These are phyloP conservation scores for Ammodytes dubius DNA, from an alignment of 2,113 vertebrate genomes.

Conservation along the genomic window DNA sequence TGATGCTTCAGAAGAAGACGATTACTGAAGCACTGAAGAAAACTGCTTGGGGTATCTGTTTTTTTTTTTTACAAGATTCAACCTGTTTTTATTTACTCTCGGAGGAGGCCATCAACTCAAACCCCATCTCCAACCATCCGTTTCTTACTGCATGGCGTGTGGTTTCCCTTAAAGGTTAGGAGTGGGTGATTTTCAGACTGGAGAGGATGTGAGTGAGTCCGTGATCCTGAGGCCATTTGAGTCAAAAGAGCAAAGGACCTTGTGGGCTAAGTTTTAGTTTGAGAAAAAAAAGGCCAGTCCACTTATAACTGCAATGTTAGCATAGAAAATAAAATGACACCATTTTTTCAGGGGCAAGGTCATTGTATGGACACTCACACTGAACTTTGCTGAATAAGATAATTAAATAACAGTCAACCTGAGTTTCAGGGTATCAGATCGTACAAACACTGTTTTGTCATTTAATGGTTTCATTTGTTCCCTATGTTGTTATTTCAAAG, in stretches of 20 bases:
- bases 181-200: conserved; percentile 44
- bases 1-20: neutral
- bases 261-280: neutral
- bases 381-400: neutral
- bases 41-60: conserved; percentile 7
- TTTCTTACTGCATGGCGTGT: conserved; percentile 46
- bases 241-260: conserved; percentile 20
- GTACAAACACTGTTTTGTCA: neutral
- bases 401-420: neutral
- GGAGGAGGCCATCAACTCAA: conserved; percentile 29
- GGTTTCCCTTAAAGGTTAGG: conserved; percentile 58
- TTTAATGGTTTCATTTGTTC: neutral
- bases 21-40: neutral
- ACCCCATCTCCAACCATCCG: conserved; percentile 39
- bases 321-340: neutral
- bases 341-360: too few species aligned
- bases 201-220: conserved; percentile 35
- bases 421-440: neutral
- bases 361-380: neutral
- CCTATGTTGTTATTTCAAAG: neutral
- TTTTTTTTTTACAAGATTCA: conserved; percentile 10
- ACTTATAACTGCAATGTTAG: neutral
- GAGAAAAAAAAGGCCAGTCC: neutral
- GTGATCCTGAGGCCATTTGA: conserved; percentile 46
- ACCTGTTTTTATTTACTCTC: conserved; percentile 49